Base-by-base conservation (phyloP, 2,113 vertebrate genomes). In the Platycercus adscitus region DNA sequence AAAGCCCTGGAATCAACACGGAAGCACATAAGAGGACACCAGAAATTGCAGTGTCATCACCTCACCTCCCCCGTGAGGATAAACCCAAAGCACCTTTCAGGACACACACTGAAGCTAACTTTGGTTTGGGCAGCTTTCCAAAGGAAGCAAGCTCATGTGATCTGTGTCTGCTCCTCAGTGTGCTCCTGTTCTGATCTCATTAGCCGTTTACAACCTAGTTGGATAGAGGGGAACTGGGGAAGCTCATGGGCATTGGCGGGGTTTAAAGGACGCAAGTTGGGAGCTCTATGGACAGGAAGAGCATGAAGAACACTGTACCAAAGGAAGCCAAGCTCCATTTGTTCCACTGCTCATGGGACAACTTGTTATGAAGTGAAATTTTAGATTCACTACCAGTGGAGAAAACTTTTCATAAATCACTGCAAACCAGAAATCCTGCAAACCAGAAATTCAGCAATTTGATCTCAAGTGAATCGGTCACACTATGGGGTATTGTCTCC, bases 1-100 rank as follows among this genome's bases (percentile, higher is more conserved):
- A 95, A 99, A 99, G 37, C 99, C 99, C 99, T 99, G 92, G 2
- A 73, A 66, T 4, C 58, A 81, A 60, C 83, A 91, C 21, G 39
- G 81, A 58, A 68, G 33, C 19, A 44, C 10, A 26, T 33, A 13
- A 92, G 91, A 83, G 71, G 64, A 13, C 43, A 73, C 35, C 55
- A 41, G 63, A 17, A 66, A 10, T 8, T 43, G 49, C 35, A 41
- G 29, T 5, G 47, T 31, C 73, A 49, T 3, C 4, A 4, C 29
- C 37, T 23, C 33, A 15, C 13, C 37, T 46, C 29, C 26, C 6
- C 63, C 10, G 56, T n/a, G 33, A 35, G 56, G 33, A 4, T 7
- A 13, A 25, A 13, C 1, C 20, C 61, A 39, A 35, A 76, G 13
- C 33, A 20, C 13, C 49, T 43, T 77, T 25, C 37, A 26, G 24